Base-by-base conservation (phyloP, 2,888 invertebrate species). In the Drosophila seclusa region DNA sequence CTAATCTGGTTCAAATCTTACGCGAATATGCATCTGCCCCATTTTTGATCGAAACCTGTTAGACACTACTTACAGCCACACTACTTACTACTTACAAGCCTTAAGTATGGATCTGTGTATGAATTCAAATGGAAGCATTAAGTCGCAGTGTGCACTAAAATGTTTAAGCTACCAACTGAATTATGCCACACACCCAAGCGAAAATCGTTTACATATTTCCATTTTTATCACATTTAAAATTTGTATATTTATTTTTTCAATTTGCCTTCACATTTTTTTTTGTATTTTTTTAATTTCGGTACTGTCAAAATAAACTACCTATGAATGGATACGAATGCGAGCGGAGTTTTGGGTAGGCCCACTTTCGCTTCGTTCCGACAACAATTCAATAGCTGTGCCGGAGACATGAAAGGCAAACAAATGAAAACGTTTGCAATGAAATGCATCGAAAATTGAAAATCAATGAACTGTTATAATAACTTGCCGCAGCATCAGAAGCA, bases 401-500 rank as follows among this genome's bases (percentile, higher is more conserved):
- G 27, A 16, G 24, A 13, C n/a, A 27, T 18, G 18, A 5, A 24
- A 40, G 45, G 75, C 86, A 89, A 85, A 85, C 88, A 89, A 89
- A 89, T 82, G 85, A 71, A 78, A 80, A 78, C 57, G 73, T 69
- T 74, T 40, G 68, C 78, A 80, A 75, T 71, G 73, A 76, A 83
- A 85, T 89, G 83, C 86, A 87, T 78, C 78, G 88, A 85, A 86
- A 87, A 85, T 85, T 88, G 88, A 89, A 90, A 86, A 88, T 87
- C 87, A 87, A 89, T 87, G 90, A 87, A 87, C 87, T 89, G 90
- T 89, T 87, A 90, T 87, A 90, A 87, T 87, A 84, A 90, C 90
- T 89, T 84, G 75, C 82, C 83, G 77, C 87, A 80, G 82, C 81
- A 75, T 79, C 88, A 77, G 82, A 85, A 71, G 74, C 77, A 74